A percentile compares a stretch with the other conserved stretches of the same genome.
Conservation (phyloP, 2,888 invertebrate species). For the Eupithecia pulchellata region DNA sequence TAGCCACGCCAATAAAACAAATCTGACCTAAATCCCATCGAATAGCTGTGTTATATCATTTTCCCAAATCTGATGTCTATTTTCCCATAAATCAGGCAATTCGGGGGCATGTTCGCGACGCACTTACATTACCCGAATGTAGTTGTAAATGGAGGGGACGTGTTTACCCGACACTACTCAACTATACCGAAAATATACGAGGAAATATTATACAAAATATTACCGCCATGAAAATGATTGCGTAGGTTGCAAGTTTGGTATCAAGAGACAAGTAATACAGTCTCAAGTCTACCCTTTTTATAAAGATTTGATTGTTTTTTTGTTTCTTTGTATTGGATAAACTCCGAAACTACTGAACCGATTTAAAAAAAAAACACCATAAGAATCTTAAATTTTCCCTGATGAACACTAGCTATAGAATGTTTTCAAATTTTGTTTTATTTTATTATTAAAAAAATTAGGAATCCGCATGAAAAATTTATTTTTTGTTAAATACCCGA, state of each 20-base stretch:
- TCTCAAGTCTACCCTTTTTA: too few relatives aligned
- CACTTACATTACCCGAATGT: slow-evolving; percentile 58
- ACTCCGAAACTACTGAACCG: too few relatives aligned
- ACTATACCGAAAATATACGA: slow-evolving; percentile 1
- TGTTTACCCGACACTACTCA: slow-evolving; percentile 31
- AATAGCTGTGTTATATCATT: slow-evolving; percentile 9
- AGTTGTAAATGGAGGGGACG: slow-evolving; percentile 61
- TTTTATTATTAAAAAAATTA: too few relatives aligned
- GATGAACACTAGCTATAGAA: too few relatives aligned
- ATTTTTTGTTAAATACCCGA: too few relatives aligned
- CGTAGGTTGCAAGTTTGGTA: neutral
- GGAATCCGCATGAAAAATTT: too few relatives aligned
- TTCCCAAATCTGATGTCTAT: slow-evolving; percentile 19
- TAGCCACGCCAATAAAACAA: neutral
- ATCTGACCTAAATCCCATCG: slow-evolving; percentile 13
- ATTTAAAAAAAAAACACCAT: too few relatives aligned
- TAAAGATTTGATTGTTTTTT: too few relatives aligned
- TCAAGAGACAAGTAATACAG: too few relatives aligned
- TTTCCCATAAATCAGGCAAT: slow-evolving; percentile 43
- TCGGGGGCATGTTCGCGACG: slow-evolving; percentile 40
- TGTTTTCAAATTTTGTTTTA: too few relatives aligned
- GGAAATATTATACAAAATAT: neutral
- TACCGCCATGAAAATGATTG: neutral
- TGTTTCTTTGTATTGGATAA: too few relatives aligned
- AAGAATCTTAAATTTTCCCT: too few relatives aligned